Conservation (phyloP, 2,888 invertebrate genomes). For the Rhorus exstirpatorius region DNA sequence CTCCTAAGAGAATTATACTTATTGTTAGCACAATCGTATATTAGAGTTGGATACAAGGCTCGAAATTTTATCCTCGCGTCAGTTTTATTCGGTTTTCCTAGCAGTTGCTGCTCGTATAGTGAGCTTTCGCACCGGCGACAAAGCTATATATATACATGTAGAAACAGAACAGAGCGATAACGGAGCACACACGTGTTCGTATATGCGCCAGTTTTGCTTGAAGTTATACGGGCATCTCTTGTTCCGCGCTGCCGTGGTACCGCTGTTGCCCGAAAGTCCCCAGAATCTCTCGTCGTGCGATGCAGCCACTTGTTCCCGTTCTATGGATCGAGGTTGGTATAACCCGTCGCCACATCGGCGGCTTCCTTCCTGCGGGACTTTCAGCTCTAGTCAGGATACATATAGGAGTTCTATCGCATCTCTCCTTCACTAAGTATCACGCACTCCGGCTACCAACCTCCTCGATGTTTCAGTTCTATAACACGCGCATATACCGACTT, state of each 20-base stretch:
- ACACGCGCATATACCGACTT: neutral
- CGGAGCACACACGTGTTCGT: conserved; percentile 14
- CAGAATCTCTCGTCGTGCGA: conserved; percentile 43
- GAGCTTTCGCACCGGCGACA: conserved; percentile 40
- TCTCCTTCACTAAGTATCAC: conserved; percentile 48
- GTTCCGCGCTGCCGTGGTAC: conserved; percentile 13
- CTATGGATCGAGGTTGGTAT: conserved; percentile 42
- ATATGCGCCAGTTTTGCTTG: conserved; percentile 3
- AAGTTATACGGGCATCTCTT: neutral
- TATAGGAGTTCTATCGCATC: conserved; percentile 19
- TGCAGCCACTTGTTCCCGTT: conserved; percentile 66
- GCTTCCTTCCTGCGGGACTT: conserved; percentile 83
- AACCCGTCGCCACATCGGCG: conserved; percentile 79
- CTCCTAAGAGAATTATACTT: too few species aligned
- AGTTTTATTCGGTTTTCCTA: neutral
- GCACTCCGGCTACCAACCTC: conserved; percentile 20
- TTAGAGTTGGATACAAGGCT: too few species aligned
- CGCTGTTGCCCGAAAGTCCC: conserved; percentile 37
- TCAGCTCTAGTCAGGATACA: conserved; percentile 48
- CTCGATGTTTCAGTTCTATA: conserved; percentile 38
- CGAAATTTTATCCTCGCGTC: too few species aligned
- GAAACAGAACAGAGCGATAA: conserved; percentile 42
- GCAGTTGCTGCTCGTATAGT: neutral
- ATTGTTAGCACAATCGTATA: too few species aligned
- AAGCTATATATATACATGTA: conserved; percentile 22